phyloP scores from a whole-genome alignment of 2,888 invertebrate species.

The Cabera pusaria region DNA sequence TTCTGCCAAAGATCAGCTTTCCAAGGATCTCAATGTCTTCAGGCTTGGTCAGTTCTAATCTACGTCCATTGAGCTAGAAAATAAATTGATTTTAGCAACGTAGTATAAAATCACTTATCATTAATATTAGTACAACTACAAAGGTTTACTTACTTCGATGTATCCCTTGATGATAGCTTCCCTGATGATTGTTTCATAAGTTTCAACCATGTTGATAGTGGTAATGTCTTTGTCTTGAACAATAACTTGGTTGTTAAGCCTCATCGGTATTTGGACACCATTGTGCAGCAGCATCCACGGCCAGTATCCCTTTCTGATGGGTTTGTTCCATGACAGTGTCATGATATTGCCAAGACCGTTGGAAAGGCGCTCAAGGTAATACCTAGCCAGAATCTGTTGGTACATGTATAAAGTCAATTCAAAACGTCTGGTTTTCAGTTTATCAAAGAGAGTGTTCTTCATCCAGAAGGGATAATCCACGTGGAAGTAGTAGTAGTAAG shows the following conservation, averaged over 20 bases:
- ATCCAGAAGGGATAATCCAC: slow-evolving; percentile 86
- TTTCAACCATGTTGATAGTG: slow-evolving; percentile 52
- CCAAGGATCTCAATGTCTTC: slow-evolving; percentile 82
- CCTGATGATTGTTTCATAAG: slow-evolving; percentile 79
- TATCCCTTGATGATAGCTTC: slow-evolving; percentile 83
- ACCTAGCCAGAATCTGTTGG: slow-evolving; percentile 86
- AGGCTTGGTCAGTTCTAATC: slow-evolving; percentile 59
- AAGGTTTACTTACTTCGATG: slow-evolving; percentile 53
- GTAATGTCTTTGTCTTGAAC: slow-evolving; percentile 53
- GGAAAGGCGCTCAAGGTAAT: slow-evolving; percentile 79
- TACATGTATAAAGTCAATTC: slow-evolving; percentile 84
- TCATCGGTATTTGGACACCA: slow-evolving; percentile 79
- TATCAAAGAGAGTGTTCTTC: slow-evolving; percentile 66
- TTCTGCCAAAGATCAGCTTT: slow-evolving; percentile 73
- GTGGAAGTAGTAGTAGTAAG: slow-evolving; percentile 85
- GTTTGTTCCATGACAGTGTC: slow-evolving; percentile 71
- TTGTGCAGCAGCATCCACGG: slow-evolving; percentile 81
- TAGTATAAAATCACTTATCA: too few species aligned
- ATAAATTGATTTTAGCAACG: slow-evolving; percentile 5
- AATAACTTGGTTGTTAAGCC: slow-evolving; percentile 69
- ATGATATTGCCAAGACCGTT: slow-evolving; percentile 71
- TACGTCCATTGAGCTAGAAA: slow-evolving; percentile 62
- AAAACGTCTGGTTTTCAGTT: slow-evolving; percentile 64
- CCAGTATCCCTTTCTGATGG: slow-evolving; percentile 79
- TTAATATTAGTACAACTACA: too few species aligned